phyloP scores from a whole-genome alignment of 92 coral and sea anemone species.

The Palythoa grandiflora region DNA sequence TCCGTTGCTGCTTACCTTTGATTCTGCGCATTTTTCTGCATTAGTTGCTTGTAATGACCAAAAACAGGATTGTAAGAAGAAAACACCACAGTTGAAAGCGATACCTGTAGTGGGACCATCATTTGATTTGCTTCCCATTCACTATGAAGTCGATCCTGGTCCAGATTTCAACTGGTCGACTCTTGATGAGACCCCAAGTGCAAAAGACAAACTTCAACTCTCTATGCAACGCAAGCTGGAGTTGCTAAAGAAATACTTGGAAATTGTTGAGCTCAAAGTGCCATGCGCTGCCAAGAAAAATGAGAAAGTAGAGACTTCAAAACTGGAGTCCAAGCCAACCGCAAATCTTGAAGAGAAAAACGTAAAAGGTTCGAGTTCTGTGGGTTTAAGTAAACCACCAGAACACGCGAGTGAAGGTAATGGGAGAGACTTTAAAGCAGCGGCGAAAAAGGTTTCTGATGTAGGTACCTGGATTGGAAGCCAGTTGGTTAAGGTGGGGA shows the following conservation, averaged over 20 bases:
- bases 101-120: slow-evolving; percentile 87
- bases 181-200: slow-evolving; percentile 60
- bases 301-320: slow-evolving; percentile 2
- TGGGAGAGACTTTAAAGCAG: slow-evolving; percentile 49
- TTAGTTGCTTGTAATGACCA: slow-evolving; percentile 77
- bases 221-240: slow-evolving; percentile 71
- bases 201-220: slow-evolving; percentile 64
- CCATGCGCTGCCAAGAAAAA: slow-evolving; percentile 68
- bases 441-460: slow-evolving; percentile 49
- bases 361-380: slow-evolving; percentile 43
- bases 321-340: slow-evolving; percentile 4
- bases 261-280: slow-evolving; percentile 68
- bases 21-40: slow-evolving; percentile 95
- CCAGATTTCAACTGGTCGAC: slow-evolving; percentile 79
- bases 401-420: slow-evolving; percentile 51
- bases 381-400: not conserved
- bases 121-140: slow-evolving; percentile 77
- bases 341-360: slow-evolving; percentile 26
- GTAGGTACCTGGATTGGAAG: slow-evolving; percentile 79
- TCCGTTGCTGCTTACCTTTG: slow-evolving; percentile 88
- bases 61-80: slow-evolving; percentile 43
- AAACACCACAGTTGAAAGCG: slow-evolving; percentile 46
- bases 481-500: slow-evolving; percentile 77
- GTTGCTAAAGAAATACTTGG: slow-evolving; percentile 77
- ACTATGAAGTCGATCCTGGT: slow-evolving; percentile 89